Percentiles rank a stretch among this genome's conserved stretches.
These are phyloP conservation scores for Polymixis flavicincta DNA, from an alignment of 2,888 invertebrate species.

Conservation along the genomic window DNA sequence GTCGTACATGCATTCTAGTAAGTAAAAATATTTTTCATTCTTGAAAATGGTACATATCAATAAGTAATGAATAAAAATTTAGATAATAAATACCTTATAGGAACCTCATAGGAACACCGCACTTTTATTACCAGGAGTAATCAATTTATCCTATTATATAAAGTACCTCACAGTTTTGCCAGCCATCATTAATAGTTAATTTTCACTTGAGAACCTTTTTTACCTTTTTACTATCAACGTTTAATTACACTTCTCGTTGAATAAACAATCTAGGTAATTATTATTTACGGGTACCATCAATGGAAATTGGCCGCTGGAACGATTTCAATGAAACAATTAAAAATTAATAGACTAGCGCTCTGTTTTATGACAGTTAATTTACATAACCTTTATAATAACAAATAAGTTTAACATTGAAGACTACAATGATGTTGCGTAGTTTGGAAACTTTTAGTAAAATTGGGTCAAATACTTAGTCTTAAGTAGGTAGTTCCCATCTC, in stretches of 20 bases:
- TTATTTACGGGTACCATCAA: constrained; percentile 50
- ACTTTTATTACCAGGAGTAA: background rate
- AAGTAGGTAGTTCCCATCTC: too few relatives aligned
- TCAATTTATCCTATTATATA: constrained; percentile 20
- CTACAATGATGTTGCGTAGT: background rate
- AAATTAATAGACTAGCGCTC: constrained; percentile 50
- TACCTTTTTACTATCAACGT: constrained; percentile 34
- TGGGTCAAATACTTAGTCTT: background rate
- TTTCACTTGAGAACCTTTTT: constrained; percentile 42
- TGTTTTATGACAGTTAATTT: constrained; percentile 45
- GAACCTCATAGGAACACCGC: background rate
- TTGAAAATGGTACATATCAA: background rate
- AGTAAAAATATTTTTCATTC: background rate
- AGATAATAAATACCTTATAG: background rate
- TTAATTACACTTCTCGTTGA: constrained; percentile 46
- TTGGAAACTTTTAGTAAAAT: background rate
- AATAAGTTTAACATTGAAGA: constrained; percentile 33
- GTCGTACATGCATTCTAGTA: too few relatives aligned
- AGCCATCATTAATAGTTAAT: constrained; percentile 15
- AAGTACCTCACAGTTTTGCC: constrained; percentile 8
- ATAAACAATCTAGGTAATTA: constrained; percentile 53
- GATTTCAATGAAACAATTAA: constrained; percentile 64
- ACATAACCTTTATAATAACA: constrained; percentile 35
- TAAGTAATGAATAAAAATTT: background rate
- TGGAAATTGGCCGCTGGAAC: constrained; percentile 55